These are phyloP conservation scores for Drosophila anomalata DNA, from an alignment of 2,888 invertebrate species.

Conservation along the genomic window DNA sequence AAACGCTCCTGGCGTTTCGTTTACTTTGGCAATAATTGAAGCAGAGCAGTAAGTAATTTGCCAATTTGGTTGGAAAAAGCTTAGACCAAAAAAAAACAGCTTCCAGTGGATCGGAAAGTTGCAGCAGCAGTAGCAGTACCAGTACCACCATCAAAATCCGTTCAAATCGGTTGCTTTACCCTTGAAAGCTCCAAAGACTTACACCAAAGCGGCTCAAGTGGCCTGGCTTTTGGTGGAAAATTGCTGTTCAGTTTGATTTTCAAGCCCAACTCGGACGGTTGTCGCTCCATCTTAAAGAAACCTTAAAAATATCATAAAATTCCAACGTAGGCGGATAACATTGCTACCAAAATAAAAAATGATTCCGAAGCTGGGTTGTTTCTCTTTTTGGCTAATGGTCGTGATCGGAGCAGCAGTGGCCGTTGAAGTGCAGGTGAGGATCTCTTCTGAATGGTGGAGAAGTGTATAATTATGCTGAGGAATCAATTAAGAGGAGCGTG, in stretches of 20 bases:
- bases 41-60: constrained; percentile 55
- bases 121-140: constrained; percentile 30
- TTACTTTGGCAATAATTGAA: constrained; percentile 44
- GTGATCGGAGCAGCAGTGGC: constrained; percentile 52
- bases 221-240: constrained; percentile 59
- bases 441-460: constrained; percentile 5
- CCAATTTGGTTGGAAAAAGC: constrained; percentile 27
- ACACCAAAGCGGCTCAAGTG: constrained; percentile 54
- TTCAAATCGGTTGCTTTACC: constrained; percentile 62
- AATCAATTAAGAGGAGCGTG: constrained; percentile 45
- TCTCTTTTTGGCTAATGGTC: constrained; percentile 39
- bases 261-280: constrained; percentile 65
- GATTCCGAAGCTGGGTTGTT: constrained; percentile 36
- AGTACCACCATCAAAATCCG: constrained; percentile 23
- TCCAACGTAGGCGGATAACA: constrained; percentile 19
- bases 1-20: constrained; percentile 26
- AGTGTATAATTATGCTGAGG: constrained; percentile 28
- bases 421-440: constrained; percentile 75
- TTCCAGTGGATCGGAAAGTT: constrained; percentile 66
- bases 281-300: constrained; percentile 27
- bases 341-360: constrained; percentile 15
- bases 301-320: constrained; percentile 13
- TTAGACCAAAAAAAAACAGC: constrained; percentile 32
- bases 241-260: constrained; percentile 73
- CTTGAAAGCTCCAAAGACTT: constrained; percentile 67